phyloP scores from a whole-genome alignment of 2,113 vertebrate genomes.

The Cottus gobio region DNA sequence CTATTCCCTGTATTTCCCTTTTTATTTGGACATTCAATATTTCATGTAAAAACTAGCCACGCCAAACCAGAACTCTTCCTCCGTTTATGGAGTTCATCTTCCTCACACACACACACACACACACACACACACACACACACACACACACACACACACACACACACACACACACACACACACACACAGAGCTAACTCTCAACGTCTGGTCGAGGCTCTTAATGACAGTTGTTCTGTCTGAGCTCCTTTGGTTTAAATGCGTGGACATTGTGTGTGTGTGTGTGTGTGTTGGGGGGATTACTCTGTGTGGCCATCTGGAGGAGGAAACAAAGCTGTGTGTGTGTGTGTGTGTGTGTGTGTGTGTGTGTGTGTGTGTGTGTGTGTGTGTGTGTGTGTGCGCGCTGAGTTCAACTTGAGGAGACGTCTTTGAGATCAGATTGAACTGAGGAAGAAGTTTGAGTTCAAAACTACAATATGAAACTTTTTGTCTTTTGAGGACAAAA shows the following conservation, averaged over 20 bases:
- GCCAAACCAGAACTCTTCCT: no score
- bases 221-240: conserved; percentile 81
- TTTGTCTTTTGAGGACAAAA: background rate
- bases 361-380: conserved; percentile 19
- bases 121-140: no score
- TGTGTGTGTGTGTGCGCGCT: conserved; percentile 68
- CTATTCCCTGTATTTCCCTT: no score
- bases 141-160: background rate
- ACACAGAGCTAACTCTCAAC: conserved; percentile 37
- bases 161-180: conserved; percentile 16
- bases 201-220: conserved; percentile 64
- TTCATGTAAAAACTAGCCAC: no score
- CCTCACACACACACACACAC: no score
- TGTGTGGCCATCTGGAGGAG: conserved; percentile 76
- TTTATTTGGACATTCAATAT: no score
- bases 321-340: conserved; percentile 28
- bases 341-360: conserved; percentile 8
- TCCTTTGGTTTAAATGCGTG: conserved; percentile 71
- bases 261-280: conserved; percentile 19
- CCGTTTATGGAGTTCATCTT: no score
- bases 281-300: conserved; percentile 24
- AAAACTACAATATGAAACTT: background rate
- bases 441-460: conserved; percentile 19
- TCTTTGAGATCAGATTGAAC: conserved; percentile 15
- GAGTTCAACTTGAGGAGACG: conserved; percentile 28